Conservation (phyloP, 2,113 vertebrate genomes). For the Saccopteryx bilineata region DNA sequence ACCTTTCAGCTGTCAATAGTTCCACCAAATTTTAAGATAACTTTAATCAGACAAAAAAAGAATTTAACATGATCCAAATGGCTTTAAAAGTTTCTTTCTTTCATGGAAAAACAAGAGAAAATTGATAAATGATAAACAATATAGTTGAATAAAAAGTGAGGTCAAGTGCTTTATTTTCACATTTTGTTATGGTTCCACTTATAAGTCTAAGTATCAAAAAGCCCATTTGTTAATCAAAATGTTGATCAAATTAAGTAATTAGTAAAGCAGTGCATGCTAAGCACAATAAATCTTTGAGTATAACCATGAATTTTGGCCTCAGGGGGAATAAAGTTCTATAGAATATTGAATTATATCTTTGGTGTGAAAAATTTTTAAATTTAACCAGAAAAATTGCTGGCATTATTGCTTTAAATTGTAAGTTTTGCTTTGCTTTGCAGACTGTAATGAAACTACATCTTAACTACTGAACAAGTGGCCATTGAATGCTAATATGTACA, state of each 20-base stretch:
- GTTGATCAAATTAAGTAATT: slow-evolving; percentile 53
- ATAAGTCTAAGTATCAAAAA: slow-evolving; percentile 54
- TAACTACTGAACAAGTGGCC: background rate
- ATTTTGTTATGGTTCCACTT: slow-evolving; percentile 28
- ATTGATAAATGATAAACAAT: background rate
- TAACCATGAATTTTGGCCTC: background rate
- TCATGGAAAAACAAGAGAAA: background rate
- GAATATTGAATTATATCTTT: slow-evolving; percentile 5
- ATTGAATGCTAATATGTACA: background rate
- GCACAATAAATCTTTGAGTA: background rate
- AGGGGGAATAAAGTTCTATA: background rate
- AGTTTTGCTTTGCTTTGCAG: background rate
- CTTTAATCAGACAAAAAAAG: background rate
- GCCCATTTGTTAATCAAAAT: slow-evolving; percentile 35
- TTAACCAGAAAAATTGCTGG: background rate
- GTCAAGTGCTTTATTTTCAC: background rate
- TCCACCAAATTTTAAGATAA: slow-evolving; percentile 6
- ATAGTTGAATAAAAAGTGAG: slow-evolving; percentile 13
- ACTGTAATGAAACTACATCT: background rate
- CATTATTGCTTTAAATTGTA: background rate
- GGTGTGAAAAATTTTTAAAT: slow-evolving; percentile 29
- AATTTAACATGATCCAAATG: background rate
- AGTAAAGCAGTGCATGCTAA: background rate
- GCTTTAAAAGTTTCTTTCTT: background rate
- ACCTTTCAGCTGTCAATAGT: background rate